Evolutionary conservation across 1,140 invertebrate genomes (phyloP).

Genomic region (Gonioctena quinquepunctata): DNA sequence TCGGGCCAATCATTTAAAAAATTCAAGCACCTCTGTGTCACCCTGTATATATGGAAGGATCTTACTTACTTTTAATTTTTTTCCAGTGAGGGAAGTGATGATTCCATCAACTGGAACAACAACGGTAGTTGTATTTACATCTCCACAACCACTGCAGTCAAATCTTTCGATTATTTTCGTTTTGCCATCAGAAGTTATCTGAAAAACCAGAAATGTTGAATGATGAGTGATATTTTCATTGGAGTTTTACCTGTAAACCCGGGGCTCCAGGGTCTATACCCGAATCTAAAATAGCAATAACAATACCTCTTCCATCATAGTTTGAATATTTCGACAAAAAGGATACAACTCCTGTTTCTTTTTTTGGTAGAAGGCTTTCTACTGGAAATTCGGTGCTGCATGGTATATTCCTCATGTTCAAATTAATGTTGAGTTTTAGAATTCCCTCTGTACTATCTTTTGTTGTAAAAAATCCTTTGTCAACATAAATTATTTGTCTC

Average conservation of each 20-base stretch:
- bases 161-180: slow-evolving; percentile 93
- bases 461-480: too few relatives aligned
- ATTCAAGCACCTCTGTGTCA: too few relatives aligned
- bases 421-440: too few relatives aligned
- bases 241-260: slow-evolving; percentile 83
- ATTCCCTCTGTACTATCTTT: too few relatives aligned
- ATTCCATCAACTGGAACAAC: slow-evolving; percentile 75
- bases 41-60: neutral
- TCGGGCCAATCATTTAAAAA: too few relatives aligned
- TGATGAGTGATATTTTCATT: neutral
- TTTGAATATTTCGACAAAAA: slow-evolving; percentile 91
- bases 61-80: slow-evolving; percentile 78
- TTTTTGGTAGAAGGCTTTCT: slow-evolving; percentile 88
- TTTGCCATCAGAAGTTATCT: slow-evolving; percentile 86
- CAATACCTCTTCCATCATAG: slow-evolving; percentile 88
- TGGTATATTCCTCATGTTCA: slow-evolving; percentile 20
- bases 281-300: slow-evolving; percentile 96
- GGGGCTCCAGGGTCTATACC: slow-evolving; percentile 95
- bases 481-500: too few relatives aligned
- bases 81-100: slow-evolving; percentile 85
- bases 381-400: slow-evolving; percentile 70
- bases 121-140: slow-evolving; percentile 87
- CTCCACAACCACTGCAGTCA: slow-evolving; percentile 94
- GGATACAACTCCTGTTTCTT: slow-evolving; percentile 87
- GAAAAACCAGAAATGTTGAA: slow-evolving; percentile 10